Evolutionary conservation across 2,797 vertebrate genomes (phyloP).

Genomic region (Crax fasciolata): DNA sequence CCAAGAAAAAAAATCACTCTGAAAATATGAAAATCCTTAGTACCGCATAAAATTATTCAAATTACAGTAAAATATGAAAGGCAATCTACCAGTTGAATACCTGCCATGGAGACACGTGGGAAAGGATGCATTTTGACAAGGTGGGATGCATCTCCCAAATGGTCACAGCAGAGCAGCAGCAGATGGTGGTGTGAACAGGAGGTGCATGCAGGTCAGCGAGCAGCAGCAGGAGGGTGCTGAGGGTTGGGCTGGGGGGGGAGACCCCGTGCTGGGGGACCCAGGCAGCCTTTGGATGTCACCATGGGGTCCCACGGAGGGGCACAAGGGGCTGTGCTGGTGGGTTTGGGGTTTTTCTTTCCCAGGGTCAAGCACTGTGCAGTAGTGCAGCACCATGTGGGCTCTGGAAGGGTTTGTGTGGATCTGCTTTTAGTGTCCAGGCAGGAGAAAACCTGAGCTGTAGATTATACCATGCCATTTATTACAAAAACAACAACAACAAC

Average conservation of each 20-base stretch:
- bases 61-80: background rate
- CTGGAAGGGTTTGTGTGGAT: background rate
- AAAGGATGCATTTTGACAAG: background rate
- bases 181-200: background rate
- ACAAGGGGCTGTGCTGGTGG: fast-evolving
- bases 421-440: background rate
- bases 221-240: background rate
- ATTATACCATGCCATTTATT: background rate
- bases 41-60: slow-evolving; percentile 10
- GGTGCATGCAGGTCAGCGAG: background rate
- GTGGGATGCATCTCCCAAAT: background rate
- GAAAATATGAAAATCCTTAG: slow-evolving; percentile 23
- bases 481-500: background rate
- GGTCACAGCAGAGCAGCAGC: background rate
- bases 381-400: background rate
- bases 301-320: background rate
- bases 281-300: background rate
- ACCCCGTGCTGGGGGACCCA: background rate
- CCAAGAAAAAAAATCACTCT: background rate
- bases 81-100: background rate
- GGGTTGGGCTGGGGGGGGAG: background rate
- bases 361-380: fast-evolving
- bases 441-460: background rate
- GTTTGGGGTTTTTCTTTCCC: background rate
- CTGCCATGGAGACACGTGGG: background rate